A percentile compares a stretch with the other conserved stretches of the same genome.
These are phyloP conservation scores for Archivesica marissinica DNA, from an alignment of 1,140 invertebrate genomes.

Conservation along the genomic window DNA sequence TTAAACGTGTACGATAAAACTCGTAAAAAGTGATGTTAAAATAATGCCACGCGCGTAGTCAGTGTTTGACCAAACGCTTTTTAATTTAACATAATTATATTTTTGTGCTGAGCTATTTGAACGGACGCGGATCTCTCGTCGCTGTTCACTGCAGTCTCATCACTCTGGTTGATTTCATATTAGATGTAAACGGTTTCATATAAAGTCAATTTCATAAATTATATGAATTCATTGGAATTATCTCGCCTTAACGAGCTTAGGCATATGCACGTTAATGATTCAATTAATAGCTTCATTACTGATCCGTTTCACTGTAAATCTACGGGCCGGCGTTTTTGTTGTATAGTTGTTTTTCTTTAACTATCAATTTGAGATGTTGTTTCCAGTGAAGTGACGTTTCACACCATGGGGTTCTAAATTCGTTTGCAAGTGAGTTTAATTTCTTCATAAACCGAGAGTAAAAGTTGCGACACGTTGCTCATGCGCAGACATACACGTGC, in stretches of 20 bases:
- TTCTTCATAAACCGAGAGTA: conserved; percentile 17
- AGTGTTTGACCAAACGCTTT: conserved; percentile 2
- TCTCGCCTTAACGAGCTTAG: conserved; percentile 3
- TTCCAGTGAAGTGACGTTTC: conserved; percentile 7
- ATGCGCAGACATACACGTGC: conserved; percentile 7
- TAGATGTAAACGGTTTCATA: background rate
- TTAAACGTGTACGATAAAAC: conserved; percentile 1
- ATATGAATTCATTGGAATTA: conserved; percentile 8
- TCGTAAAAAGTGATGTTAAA: background rate
- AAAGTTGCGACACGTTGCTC: background rate
- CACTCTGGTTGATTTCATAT: background rate
- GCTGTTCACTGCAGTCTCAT: background rate
- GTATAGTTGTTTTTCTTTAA: conserved; percentile 10
- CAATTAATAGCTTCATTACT: conserved; percentile 7
- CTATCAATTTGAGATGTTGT: background rate
- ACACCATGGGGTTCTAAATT: conserved; percentile 16
- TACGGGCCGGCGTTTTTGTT: conserved; percentile 10
- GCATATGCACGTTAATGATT: background rate
- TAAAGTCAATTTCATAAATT: conserved; percentile 29
- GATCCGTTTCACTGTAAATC: conserved; percentile 2
- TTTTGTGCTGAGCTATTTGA: background rate
- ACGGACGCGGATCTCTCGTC: background rate
- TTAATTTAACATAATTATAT: conserved; percentile 5
- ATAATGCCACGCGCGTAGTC: conserved; percentile 27
- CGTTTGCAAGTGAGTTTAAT: conserved; percentile 1